Base-by-base conservation (phyloP, 2,888 invertebrate species). In the Melipona beecheii region DNA sequence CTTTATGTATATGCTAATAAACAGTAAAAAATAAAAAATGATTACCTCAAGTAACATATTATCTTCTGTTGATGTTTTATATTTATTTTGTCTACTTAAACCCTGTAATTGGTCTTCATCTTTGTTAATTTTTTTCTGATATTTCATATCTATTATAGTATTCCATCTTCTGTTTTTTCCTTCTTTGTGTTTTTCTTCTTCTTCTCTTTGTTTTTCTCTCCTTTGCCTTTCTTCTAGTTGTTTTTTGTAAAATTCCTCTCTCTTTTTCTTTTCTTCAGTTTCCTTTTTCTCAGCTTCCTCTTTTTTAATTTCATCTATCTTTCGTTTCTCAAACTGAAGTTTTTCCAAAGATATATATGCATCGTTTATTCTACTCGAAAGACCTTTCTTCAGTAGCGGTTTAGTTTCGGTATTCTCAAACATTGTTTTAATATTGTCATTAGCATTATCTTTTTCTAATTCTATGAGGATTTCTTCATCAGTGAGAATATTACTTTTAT, bases 391-490 rank as follows among this genome's bases (percentile, higher is more conserved):
- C 4, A 81, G 78, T 36, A 87, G 31, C 9, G 86, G 81, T 64
- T 81, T 89, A n/a, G 78, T 78, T 21, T 85, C 73, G 11, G 74
- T 27, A 52, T 54, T 56, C 62, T 90, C 85, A 49, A 24, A 73
- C 3, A 78, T 73, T 21, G 72, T 58, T 11, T 78, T 77, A 27
- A 78, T 66, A 36, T 86, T 80, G 36, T 87, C 73, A n/a, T 84
- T 80, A 4, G 79, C 75, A 24, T 76, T 75, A 62, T 85, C 84
- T 50, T 85, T 78, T 31, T 69, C 72, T 24, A 91, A 86, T 56
- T 91, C 88, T 6, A 78, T 64, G 50, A 86, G 76, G n/a, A 77
- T 74, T 21, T 84, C 76, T 50, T 85, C 77, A 17, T 87, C 81
- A 17, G 54, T 76, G 13, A 81, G 36, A 49, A 19, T 58, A 58